A percentile compares a stretch with the other conserved stretches of the same genome.
Conservation (phyloP, 2,888 invertebrate genomes). For the Carterocephalus palaemon region DNA sequence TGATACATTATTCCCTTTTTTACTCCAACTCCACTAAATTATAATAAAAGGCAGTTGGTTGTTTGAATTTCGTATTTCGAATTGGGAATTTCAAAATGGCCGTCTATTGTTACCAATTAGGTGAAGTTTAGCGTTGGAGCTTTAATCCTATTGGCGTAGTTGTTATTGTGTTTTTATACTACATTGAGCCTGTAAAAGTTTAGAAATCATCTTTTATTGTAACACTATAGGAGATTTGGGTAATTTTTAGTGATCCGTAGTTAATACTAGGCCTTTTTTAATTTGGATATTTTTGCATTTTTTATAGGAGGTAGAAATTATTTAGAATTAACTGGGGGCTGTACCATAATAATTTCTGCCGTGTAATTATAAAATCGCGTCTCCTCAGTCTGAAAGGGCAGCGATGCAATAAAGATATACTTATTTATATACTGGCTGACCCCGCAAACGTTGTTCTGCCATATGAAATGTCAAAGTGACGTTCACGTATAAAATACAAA, state of each 20-base stretch:
- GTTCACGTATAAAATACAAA: too few relatives aligned
- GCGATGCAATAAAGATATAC: too few relatives aligned
- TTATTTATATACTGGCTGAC: too few relatives aligned
- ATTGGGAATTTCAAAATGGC: slow-evolving; percentile 52
- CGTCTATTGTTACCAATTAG: slow-evolving; percentile 56
- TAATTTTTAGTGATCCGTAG: slow-evolving; percentile 17
- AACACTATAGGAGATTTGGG: slow-evolving; percentile 16
- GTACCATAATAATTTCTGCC: too few relatives aligned
- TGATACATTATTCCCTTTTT: slow-evolving; percentile 8
- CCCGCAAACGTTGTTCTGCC: too few relatives aligned
- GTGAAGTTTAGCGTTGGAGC: slow-evolving; percentile 45
- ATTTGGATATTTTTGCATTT: too few relatives aligned
- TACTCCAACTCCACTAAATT: slow-evolving; percentile 10
- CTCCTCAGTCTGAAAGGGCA: too few relatives aligned
- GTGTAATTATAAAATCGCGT: too few relatives aligned
- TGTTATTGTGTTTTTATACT: slow-evolving; percentile 69
- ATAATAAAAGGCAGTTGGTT: slow-evolving; percentile 13
- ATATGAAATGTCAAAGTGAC: too few relatives aligned
- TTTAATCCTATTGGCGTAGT: slow-evolving; percentile 36
- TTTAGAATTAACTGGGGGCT: too few relatives aligned
- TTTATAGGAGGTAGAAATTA: too few relatives aligned
- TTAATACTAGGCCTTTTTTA: too few relatives aligned
- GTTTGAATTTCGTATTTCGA: slow-evolving; percentile 43
- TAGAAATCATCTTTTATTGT: slow-evolving; percentile 27
- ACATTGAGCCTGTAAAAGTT: slow-evolving; percentile 39